phyloP scores from a whole-genome alignment of 2,797 vertebrate species.

The Phalloptychus januarius region DNA sequence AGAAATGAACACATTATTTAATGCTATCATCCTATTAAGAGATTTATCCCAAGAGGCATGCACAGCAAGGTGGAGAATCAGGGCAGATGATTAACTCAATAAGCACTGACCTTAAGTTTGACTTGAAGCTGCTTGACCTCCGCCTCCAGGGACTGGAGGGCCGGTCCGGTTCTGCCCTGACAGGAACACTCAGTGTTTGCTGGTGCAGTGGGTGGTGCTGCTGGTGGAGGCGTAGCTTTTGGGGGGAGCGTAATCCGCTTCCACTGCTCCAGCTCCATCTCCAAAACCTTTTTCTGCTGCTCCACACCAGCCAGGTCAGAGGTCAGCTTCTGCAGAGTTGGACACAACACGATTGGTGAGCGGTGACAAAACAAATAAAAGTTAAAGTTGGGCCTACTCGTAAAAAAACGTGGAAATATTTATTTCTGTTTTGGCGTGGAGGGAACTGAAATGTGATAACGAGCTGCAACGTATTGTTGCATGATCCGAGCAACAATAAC shows the following conservation, averaged over 20 bases:
- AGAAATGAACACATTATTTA: conserved; percentile 50
- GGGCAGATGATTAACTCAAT: conserved; percentile 34
- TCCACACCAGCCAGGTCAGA: conserved; percentile 85
- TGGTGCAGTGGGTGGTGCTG: conserved; percentile 53
- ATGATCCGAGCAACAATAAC: not conserved
- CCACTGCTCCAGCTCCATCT: conserved; percentile 87
- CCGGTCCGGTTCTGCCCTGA: conserved; percentile 67
- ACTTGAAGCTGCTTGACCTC: conserved; percentile 90
- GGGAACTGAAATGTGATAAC: conserved; percentile 26
- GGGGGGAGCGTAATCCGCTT: conserved; percentile 68
- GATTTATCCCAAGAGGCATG: conserved; percentile 42
- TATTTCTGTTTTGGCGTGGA: conserved; percentile 7
- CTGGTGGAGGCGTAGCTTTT: conserved; percentile 54
- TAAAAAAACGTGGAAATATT: conserved; percentile 22
- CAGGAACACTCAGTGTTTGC: conserved; percentile 66
- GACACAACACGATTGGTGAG: conserved; percentile 47
- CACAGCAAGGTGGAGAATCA: conserved; percentile 45
- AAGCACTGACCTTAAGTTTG: conserved; percentile 88
- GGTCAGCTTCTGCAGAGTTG: conserved; percentile 83
- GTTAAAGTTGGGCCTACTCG: conserved; percentile 24
- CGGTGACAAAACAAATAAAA: conserved; percentile 41
- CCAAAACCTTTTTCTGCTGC: conserved; percentile 89
- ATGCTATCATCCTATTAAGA: conserved; percentile 50
- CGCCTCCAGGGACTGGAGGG: conserved; percentile 81
- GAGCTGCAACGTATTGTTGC: not conserved